A percentile compares a stretch with the other conserved stretches of the same genome.
These are phyloP conservation scores for Ovibos moschatus DNA, from an alignment of 2,113 vertebrate species.

Conservation along the genomic window DNA sequence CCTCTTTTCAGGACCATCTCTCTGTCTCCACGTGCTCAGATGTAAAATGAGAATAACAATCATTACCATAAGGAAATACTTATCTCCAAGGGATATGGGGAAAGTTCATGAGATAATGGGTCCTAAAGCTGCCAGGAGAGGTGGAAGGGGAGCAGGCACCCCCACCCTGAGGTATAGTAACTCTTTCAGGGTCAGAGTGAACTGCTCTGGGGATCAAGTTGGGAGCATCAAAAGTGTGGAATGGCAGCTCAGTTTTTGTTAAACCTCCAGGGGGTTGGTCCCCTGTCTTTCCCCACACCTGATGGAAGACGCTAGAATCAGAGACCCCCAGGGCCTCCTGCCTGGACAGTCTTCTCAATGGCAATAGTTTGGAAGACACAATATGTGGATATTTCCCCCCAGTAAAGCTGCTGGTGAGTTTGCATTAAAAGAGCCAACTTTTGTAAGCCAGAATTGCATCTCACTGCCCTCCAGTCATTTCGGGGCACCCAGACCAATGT, in stretches of 20 bases:
- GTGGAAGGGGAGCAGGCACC: not conserved
- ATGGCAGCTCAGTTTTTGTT: too few relatives aligned
- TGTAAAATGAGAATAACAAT: conserved; percentile 40
- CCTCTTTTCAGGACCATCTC: conserved; percentile 9
- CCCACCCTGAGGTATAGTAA: not conserved
- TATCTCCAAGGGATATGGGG: conserved; percentile 49
- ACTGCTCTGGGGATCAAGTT: not conserved
- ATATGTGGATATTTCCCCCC: not conserved
- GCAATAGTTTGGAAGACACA: not conserved
- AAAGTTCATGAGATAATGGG: conserved; percentile 54
- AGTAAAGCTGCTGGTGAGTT: not conserved
- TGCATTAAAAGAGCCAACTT: not conserved
- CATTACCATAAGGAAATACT: conserved; percentile 66
- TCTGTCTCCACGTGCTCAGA: conserved; percentile 40
- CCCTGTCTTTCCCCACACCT: not conserved
- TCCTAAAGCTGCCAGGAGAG: not conserved
- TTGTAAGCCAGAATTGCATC: not conserved
- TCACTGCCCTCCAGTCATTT: not conserved
- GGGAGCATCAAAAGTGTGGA: not conserved
- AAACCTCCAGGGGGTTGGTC: not conserved
- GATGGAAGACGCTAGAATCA: not conserved
- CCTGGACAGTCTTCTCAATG: not conserved
- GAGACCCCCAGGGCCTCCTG: not conserved
- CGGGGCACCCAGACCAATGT: rapidly evolving
- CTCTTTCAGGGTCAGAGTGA: not conserved